Conservation (phyloP, 2,888 invertebrate genomes). For the Drymonia ruficornis region DNA sequence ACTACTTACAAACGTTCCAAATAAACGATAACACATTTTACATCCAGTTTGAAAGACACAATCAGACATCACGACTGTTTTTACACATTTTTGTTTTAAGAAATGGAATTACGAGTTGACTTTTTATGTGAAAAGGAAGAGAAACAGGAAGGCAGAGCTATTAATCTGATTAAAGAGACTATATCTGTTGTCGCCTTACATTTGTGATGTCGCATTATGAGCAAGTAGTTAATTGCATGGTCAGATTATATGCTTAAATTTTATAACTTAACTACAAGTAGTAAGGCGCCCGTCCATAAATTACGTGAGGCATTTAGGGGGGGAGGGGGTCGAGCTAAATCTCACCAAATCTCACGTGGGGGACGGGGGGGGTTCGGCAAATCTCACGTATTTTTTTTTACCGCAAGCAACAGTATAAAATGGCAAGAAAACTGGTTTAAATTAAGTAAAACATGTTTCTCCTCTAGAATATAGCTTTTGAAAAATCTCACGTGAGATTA, state of each 20-base stretch:
- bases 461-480: too few species aligned
- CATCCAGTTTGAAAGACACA: not conserved
- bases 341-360: too few species aligned
- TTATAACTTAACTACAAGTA: too few species aligned
- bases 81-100: not conserved
- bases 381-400: too few species aligned
- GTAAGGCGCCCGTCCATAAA: too few species aligned
- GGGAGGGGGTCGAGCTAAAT: too few species aligned
- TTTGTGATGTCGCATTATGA: not conserved
- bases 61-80: not conserved
- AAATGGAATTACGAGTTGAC: not conserved
- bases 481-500: too few species aligned
- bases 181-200: not conserved
- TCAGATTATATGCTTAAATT: not conserved
- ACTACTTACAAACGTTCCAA: conserved; percentile 9
- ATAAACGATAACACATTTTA: conserved; percentile 11
- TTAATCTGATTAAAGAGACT: not conserved
- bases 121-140: conserved; percentile 1
- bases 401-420: too few species aligned
- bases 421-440: too few species aligned
- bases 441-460: too few species aligned
- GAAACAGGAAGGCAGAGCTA: conserved; percentile 1
- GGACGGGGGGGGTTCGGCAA: too few species aligned
- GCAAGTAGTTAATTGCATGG: not conserved
- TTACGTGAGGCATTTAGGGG: too few species aligned